These are phyloP conservation scores for Vombatus ursinus DNA, from an alignment of 2,113 vertebrate species.

Conservation along the genomic window DNA sequence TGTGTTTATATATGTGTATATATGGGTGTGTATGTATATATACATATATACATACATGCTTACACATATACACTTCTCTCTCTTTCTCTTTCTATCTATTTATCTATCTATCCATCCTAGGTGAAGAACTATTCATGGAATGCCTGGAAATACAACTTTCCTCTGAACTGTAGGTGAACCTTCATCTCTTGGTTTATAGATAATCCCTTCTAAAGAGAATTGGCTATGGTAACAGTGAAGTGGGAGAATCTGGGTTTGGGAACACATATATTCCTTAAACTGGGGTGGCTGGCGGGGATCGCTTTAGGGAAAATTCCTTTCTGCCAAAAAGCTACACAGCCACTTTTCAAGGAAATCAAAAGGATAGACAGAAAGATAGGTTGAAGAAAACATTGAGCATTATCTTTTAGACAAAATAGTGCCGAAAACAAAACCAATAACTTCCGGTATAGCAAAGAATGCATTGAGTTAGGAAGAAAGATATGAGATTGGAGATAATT, in stretches of 20 bases:
- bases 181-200: neutral
- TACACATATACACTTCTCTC: too few species aligned
- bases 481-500: neutral
- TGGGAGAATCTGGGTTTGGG: neutral
- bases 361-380: neutral
- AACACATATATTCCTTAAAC: neutral
- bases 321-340: neutral
- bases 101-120: too few species aligned
- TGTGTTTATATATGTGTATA: too few species aligned
- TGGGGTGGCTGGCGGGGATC: too few species aligned
- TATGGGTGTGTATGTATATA: too few species aligned
- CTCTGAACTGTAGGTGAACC: too few species aligned
- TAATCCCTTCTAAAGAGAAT: neutral
- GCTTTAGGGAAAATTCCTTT: neutral
- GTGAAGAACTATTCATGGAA: neutral
- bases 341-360: neutral
- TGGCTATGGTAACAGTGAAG: neutral
- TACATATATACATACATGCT: too few species aligned
- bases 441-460: neutral
- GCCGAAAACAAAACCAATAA: neutral
- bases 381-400: neutral
- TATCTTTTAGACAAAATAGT: neutral
- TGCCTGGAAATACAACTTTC: neutral
- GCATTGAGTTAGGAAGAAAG: neutral
- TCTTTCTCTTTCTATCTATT: too few species aligned